These are phyloP conservation scores for Periophthalmus magnuspinnatus DNA, from an alignment of 2,797 vertebrate genomes.

Conservation along the genomic window DNA sequence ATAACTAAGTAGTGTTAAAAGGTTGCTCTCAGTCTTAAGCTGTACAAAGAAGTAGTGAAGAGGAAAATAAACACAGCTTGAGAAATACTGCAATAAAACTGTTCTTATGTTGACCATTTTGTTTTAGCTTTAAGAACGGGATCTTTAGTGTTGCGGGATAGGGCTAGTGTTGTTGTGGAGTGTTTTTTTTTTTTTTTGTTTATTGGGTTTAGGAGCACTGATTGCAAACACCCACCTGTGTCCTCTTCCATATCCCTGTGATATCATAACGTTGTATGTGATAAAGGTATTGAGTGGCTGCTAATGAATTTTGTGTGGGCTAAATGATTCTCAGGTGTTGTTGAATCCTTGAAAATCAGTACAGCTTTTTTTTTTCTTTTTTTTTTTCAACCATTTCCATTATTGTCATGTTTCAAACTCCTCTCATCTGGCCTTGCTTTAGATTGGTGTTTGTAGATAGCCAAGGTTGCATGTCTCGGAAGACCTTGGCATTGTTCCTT, in stretches of 20 bases:
- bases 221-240: background rate
- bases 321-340: background rate
- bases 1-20: background rate
- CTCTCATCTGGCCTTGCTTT: background rate
- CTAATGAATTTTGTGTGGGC: background rate
- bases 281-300: background rate
- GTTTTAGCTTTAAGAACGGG: too few relatives aligned
- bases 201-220: background rate
- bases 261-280: background rate
- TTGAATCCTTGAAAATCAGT: background rate
- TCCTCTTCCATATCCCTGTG: background rate
- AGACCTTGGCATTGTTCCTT: background rate
- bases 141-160: background rate
- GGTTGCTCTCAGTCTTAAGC: background rate
- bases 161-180: background rate
- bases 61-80: background rate
- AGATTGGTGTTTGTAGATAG: background rate
- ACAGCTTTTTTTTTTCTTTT: too few relatives aligned
- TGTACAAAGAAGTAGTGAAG: background rate
- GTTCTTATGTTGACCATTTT: background rate
- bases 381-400: background rate
- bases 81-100: background rate
- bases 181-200: background rate
- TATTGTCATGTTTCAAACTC: background rate
- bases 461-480: constrained; percentile 3